Base-by-base conservation (phyloP, 2,888 invertebrate species). In the Drosophila robusta region DNA sequence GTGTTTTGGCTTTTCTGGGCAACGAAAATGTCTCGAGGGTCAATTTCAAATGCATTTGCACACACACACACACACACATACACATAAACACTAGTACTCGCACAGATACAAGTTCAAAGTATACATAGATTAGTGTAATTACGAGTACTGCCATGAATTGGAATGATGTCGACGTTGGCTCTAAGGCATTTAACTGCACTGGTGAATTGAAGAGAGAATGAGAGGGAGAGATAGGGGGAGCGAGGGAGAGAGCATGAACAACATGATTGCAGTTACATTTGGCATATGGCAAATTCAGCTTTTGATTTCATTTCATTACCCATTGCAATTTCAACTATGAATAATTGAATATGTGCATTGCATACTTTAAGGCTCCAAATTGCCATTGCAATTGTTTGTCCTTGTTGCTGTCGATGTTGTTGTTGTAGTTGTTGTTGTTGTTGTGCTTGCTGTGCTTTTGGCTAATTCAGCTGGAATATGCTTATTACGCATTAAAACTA, bases 401-500 rank as follows among this genome's bases (percentile, higher is more conserved):
- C 12, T 38, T 54, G 60, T 45, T 41, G 51, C 39, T 49, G 51
- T 16, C 36, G 45, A 34, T 45, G 56, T 32, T 46, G 47, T 49
- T 67, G 46, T 24, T n/a, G n/a, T n/a, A n/a, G n/a, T n/a, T n/a
- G n/a, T 16, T 41, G 45, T 42, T 45, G 56, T 32, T 46, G 47
- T 49, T 67, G 46, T 24, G 34, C 24, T 41, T 67, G 57, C n/a
- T 57, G 62, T 80, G 47, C 56, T 71, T 76, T 83, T 72, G 70
- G 68, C 84, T 80, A 82, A 82, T 82, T 87, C 71, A 70, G 62
- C 78, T 66, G 78, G 75, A 87, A 82, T 87, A 87, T 87, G 82
- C 82, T 80, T 82, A 82, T 82, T 82, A 78, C 81, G 78, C 82
- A 87, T 87, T 87, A 84, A 82, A 82, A 84, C 82, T 87, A 82